phyloP scores from a whole-genome alignment of 2,888 invertebrate genomes.

The Crematogaster levior region DNA sequence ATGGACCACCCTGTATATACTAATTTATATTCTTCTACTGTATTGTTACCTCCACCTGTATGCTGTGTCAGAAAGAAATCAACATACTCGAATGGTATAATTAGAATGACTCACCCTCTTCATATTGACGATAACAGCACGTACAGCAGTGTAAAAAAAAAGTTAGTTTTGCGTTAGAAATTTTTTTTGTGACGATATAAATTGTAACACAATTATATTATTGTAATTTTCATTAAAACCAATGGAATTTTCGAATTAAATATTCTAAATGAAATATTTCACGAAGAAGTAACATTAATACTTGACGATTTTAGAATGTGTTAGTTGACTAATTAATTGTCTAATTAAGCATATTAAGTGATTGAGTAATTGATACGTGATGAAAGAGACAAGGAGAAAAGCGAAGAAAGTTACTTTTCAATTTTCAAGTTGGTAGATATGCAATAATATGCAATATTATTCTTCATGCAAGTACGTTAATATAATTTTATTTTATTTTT shows the following conservation, averaged over 20 bases:
- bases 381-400: neutral
- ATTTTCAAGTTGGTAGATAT: neutral
- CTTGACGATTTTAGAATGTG: neutral
- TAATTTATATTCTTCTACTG: neutral
- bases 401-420: neutral
- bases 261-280: no score
- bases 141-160: constrained; percentile 82
- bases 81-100: neutral
- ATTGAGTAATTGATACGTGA: neutral
- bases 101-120: constrained; percentile 84
- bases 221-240: neutral
- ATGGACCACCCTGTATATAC: neutral
- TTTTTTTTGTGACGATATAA: constrained; percentile 26
- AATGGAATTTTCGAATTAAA: neutral
- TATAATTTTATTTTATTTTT: no score
- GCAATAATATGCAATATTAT: neutral
- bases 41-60: neutral
- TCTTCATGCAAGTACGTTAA: neutral
- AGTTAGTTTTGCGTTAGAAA: constrained; percentile 80
- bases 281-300: neutral
- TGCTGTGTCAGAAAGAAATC: neutral
- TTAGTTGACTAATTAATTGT: constrained; percentile 3
- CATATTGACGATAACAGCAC: constrained; percentile 81
- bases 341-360: no score
- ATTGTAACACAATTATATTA: neutral